Evolutionary conservation across 2,888 invertebrate genomes (phyloP).

Genomic region (Caenorhabditis macrosperma): DNA sequence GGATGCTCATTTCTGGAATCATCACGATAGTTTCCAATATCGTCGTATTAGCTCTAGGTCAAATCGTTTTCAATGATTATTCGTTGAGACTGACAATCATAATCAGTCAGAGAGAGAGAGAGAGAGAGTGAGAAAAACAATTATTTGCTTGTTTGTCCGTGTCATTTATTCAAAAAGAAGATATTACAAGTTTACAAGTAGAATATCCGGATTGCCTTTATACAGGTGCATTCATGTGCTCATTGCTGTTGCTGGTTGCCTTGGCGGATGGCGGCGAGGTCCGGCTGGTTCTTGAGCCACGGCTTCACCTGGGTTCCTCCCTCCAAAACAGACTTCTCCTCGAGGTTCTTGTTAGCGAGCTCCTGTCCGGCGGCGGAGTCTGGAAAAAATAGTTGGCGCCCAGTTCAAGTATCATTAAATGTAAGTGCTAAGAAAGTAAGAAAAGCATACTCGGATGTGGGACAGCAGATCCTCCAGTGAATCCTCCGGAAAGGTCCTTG

Average conservation of each 20-base stretch:
- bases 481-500: slow-evolving; percentile 31
- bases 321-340: slow-evolving; percentile 59
- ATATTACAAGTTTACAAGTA: background rate
- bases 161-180: background rate
- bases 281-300: slow-evolving; percentile 64
- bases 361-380: slow-evolving; percentile 57
- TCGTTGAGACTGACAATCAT: no score
- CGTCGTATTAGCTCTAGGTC: no score
- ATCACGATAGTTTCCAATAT: no score
- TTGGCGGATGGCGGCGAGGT: slow-evolving; percentile 46
- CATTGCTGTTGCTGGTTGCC: slow-evolving; percentile 27
- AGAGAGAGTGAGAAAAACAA: no score
- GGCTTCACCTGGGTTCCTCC: slow-evolving; percentile 65
- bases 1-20: no score
- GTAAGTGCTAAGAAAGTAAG: no score
- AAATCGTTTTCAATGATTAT: no score
- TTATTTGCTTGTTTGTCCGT: background rate
- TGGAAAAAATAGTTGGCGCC: background rate
- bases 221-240: background rate
- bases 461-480: slow-evolving; percentile 22
- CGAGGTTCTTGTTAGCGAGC: slow-evolving; percentile 44
- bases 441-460: slow-evolving; percentile 49
- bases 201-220: background rate
- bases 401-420: no score
- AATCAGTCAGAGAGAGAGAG: no score